Conservation (phyloP, 2,888 invertebrate species). For the Eristalinus aeneus region DNA sequence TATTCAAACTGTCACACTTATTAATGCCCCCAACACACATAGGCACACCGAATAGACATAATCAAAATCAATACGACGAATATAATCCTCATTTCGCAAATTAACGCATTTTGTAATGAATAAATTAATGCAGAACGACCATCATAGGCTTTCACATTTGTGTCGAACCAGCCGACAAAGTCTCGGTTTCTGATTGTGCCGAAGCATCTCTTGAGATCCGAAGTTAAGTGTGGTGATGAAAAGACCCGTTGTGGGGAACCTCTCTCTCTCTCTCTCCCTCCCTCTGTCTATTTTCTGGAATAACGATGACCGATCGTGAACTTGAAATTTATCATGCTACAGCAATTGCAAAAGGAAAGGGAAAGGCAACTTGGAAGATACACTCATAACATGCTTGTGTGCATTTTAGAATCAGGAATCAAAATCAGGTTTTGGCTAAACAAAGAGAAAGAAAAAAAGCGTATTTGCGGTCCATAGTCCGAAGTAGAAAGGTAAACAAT, state of each 20-base stretch:
- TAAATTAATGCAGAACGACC: constrained; percentile 6
- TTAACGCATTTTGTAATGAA: constrained; percentile 29
- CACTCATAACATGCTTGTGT: not conserved
- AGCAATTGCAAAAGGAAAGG: constrained; percentile 19
- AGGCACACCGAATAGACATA: constrained; percentile 10
- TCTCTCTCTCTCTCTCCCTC: not conserved
- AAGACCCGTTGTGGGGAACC: constrained; percentile 9
- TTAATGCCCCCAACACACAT: constrained; percentile 1
- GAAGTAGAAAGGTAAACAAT: constrained; percentile 28
- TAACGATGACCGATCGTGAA: constrained; percentile 47
- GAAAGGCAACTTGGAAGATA: constrained; percentile 26
- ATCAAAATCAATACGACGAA: not conserved
- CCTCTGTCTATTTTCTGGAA: constrained; percentile 11
- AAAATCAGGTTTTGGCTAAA: constrained; percentile 46
- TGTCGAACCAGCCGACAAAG: not conserved
- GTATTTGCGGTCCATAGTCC: not conserved
- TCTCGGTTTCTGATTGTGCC: constrained; percentile 1
- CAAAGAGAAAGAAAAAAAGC: constrained; percentile 4
- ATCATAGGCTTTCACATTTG: constrained; percentile 26
- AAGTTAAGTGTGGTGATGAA: not conserved
- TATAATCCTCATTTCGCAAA: constrained; percentile 25
- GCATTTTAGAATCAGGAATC: constrained; percentile 21
- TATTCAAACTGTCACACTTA: constrained; percentile 31
- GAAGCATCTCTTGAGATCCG: constrained; percentile 1
- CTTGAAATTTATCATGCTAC: constrained; percentile 36